Evolutionary conservation across 2,888 invertebrate genomes (phyloP).

Genomic region (Altica lythri): DNA sequence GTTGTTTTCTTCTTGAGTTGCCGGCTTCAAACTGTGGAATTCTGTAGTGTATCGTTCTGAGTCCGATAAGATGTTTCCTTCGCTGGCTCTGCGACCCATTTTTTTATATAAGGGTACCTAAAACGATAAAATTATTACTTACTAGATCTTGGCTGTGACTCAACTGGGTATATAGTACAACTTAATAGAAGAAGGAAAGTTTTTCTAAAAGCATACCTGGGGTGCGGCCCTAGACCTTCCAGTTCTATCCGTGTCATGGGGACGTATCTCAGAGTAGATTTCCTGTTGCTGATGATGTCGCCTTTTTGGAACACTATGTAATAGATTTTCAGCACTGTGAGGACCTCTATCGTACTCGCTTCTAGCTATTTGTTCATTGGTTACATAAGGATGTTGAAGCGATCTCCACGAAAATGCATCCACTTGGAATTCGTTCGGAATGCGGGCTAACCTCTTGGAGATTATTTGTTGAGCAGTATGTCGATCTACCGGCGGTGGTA

Average conservation of each 20-base stretch:
- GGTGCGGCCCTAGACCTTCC: constrained; percentile 55
- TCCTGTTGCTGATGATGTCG: constrained; percentile 34
- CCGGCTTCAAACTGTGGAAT: constrained; percentile 29
- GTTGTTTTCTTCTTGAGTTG: constrained; percentile 29
- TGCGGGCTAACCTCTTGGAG: constrained; percentile 38
- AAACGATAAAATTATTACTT: not conserved
- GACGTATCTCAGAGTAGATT: constrained; percentile 46
- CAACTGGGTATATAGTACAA: not conserved
- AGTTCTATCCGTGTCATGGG: constrained; percentile 48
- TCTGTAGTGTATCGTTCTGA: constrained; percentile 31
- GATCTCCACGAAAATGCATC: constrained; percentile 60
- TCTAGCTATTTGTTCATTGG: constrained; percentile 40
- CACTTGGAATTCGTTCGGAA: constrained; percentile 48
- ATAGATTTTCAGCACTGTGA: constrained; percentile 42
- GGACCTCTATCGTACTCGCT: constrained; percentile 38
- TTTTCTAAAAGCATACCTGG: no score
- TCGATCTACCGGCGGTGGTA: constrained; percentile 37
- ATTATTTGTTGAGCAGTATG: constrained; percentile 46
- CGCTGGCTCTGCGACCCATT: constrained; percentile 61
- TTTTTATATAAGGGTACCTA: constrained; percentile 53
- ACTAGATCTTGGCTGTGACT: not conserved
- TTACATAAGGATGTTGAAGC: constrained; percentile 52
- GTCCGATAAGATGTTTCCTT: constrained; percentile 56
- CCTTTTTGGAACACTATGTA: constrained; percentile 19
- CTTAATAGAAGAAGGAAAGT: no score